phyloP scores from a whole-genome alignment of 2,797 vertebrate genomes.

The Pipistrellus kuhlii region DNA sequence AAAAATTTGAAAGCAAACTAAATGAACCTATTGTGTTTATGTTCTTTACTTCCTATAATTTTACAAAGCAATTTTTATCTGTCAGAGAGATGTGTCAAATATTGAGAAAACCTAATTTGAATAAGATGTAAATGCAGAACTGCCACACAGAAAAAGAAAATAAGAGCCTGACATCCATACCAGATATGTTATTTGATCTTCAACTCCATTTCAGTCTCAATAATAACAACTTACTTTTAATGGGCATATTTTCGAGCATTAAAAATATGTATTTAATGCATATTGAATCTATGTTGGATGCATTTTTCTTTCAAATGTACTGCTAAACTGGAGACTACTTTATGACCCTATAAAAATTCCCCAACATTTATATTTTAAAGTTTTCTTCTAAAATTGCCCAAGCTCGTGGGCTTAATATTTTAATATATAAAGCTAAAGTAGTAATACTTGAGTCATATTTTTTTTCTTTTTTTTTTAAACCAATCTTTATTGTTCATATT shows the following conservation, averaged over 20 bases:
- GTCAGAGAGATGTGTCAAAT: conserved; percentile 10
- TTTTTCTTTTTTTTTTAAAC: too few species aligned
- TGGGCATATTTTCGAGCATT: neutral
- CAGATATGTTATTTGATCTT: conserved; percentile 51
- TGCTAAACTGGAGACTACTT: neutral
- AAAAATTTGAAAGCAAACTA: conserved; percentile 78
- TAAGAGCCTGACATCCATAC: neutral
- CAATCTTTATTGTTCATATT: too few species aligned
- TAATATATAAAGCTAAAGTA: conserved; percentile 43
- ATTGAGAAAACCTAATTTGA: conserved; percentile 40
- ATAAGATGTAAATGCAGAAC: conserved; percentile 68
- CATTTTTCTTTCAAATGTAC: conserved; percentile 21
- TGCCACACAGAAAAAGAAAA: conserved; percentile 42
- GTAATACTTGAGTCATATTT: neutral
- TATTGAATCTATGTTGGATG: neutral
- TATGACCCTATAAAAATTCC: neutral
- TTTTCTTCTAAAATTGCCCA: neutral
- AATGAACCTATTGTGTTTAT: conserved; percentile 62
- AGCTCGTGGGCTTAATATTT: neutral
- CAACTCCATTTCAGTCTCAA: neutral
- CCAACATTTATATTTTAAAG: neutral
- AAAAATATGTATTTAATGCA: neutral
- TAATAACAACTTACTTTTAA: conserved; percentile 34
- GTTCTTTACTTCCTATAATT: conserved; percentile 68
- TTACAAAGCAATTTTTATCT: conserved; percentile 72